phyloP scores from a whole-genome alignment of 2,113 vertebrate genomes.

The Calidris pygmaea region DNA sequence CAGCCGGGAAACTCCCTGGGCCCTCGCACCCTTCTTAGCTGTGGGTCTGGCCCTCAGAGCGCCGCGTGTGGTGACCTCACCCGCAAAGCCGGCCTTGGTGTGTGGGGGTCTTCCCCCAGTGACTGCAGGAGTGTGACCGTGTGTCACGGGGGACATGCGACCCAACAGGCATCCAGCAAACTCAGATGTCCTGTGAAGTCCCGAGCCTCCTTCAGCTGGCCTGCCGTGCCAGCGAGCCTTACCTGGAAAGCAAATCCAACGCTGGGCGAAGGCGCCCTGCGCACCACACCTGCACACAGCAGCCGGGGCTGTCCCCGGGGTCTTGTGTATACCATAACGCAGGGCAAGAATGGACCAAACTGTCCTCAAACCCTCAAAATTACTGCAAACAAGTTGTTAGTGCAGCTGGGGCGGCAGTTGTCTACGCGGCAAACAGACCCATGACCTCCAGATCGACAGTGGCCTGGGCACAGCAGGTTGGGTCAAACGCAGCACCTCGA shows the following conservation, averaged over 20 bases:
- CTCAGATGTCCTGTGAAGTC: background rate
- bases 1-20: background rate
- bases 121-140: fast-evolving
- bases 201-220: fast-evolving
- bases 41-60: background rate
- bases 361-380: background rate
- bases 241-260: background rate
- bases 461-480: background rate
- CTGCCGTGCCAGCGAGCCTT: fast-evolving
- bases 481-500: background rate
- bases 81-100: background rate
- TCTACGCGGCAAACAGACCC: fast-evolving
- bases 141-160: fast-evolving
- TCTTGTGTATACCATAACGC: fast-evolving
- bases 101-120: fast-evolving
- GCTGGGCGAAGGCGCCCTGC: fast-evolving
- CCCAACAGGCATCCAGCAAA: background rate
- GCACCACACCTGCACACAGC: fast-evolving
- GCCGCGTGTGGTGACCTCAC: fast-evolving
- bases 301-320: fast-evolving
- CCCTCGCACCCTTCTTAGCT: background rate
- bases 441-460: background rate
- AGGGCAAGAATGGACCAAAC: background rate
- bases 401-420: background rate
- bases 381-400: fast-evolving